Conservation (phyloP, 2,113 vertebrate species). For the Toxotes jaculatrix region DNA sequence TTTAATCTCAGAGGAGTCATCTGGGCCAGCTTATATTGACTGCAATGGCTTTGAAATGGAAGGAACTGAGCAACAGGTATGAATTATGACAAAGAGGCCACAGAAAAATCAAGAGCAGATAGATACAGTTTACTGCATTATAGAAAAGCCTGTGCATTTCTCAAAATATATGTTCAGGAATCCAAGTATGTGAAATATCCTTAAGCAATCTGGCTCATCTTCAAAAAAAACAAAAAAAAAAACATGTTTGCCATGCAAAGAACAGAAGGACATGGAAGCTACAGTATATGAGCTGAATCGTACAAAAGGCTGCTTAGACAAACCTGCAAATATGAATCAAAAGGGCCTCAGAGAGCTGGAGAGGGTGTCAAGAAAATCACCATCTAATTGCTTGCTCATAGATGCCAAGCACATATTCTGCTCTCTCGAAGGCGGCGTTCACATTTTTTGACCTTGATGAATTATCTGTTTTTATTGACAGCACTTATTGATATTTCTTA, state of each 20-base stretch:
- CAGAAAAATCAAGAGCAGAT: background rate
- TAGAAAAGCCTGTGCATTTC: conserved; percentile 11
- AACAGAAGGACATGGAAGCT: conserved; percentile 42
- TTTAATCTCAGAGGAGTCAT: conserved; percentile 51
- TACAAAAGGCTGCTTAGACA: conserved; percentile 53
- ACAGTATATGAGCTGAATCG: conserved; percentile 43
- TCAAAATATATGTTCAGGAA: conserved; percentile 18
- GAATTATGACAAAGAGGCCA: conserved; percentile 19
- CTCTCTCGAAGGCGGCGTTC: conserved; percentile 65
- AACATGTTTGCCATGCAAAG: conserved; percentile 14
- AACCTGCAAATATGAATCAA: conserved; percentile 65
- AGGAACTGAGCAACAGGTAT: conserved; percentile 35
- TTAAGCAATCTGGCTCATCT: conserved; percentile 52
- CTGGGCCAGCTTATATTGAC: conserved; percentile 12
- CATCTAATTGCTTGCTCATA: conserved; percentile 74
- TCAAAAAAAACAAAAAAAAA: conserved; percentile 31
- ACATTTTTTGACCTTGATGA: conserved; percentile 84
- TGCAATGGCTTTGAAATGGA: conserved; percentile 28
- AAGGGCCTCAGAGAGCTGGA: conserved; percentile 59
- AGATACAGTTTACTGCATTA: conserved; percentile 5
- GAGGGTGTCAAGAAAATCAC: conserved; percentile 63
- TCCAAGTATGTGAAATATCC: conserved; percentile 38
- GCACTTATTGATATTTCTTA: conserved; percentile 85
- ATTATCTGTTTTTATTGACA: conserved; percentile 83
- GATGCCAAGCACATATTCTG: conserved; percentile 63